These are phyloP conservation scores for Eueremaeus valkanovi DNA, from an alignment of 2,888 invertebrate species.

Conservation along the genomic window DNA sequence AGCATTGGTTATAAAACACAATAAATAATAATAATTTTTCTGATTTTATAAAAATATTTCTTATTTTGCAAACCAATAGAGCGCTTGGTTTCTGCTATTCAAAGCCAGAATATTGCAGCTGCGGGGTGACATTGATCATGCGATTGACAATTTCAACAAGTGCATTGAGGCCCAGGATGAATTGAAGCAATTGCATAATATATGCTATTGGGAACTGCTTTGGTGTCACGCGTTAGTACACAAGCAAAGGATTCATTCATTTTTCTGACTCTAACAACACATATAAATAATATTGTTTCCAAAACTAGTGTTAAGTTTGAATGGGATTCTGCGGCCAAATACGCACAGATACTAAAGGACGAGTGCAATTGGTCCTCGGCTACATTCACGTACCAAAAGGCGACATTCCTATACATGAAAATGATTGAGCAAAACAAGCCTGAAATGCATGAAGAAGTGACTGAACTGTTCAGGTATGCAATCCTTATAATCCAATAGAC, in stretches of 20 bases:
- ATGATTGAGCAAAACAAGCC: constrained; percentile 53
- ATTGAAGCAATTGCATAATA: constrained; percentile 86
- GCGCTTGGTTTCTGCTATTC: constrained; percentile 88
- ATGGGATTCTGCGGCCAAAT: constrained; percentile 71
- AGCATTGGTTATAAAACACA: too few species aligned
- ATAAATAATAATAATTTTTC: too few species aligned
- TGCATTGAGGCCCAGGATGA: constrained; percentile 61
- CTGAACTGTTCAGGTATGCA: background rate
- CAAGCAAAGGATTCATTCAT: background rate
- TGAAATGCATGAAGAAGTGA: constrained; percentile 59
- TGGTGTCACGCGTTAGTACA: constrained; percentile 72
- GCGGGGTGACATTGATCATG: constrained; percentile 65
- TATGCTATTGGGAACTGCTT: constrained; percentile 90
- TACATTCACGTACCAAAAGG: constrained; percentile 84
- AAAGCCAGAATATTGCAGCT: constrained; percentile 79
- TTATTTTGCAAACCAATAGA: constrained; percentile 56
- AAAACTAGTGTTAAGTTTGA: constrained; percentile 60
- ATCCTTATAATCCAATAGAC: background rate
- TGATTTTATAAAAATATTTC: background rate
- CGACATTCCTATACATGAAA: constrained; percentile 73
- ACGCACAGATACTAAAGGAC: constrained; percentile 65
- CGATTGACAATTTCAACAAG: constrained; percentile 69
- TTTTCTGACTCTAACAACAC: background rate
- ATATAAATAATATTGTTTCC: too few species aligned
- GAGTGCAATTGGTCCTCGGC: constrained; percentile 88